Evolutionary conservation across 2,797 vertebrate species (phyloP), one percentile per base, ranked within the genome.

Genomic region (Holocentrus rufus): DNA sequence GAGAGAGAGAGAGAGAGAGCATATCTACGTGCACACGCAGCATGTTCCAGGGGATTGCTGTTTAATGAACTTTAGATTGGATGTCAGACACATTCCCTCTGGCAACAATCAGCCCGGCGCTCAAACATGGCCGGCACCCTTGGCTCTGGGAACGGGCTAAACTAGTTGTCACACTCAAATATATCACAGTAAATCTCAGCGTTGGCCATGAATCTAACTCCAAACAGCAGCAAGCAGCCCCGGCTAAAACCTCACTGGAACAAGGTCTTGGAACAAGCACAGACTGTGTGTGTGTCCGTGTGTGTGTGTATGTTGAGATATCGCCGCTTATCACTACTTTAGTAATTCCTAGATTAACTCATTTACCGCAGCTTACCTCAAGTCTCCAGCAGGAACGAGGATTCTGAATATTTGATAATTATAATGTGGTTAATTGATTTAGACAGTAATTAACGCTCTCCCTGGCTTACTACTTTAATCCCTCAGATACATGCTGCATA

Each of bases 51-150:
- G 69, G 75, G 66, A 87, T 67, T 84, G 86, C 80, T 79, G 76
- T 86, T 86, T 91, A 88, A 92, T 92, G 87, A 91, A 91, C 88
- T 91, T 88, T 83, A 91, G 83, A 91, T 90, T 88, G 81, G 83
- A 88, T 89, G 86, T 92, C 84, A 83, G 81, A 90, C 84, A 83
- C 73, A 84, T 83, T 86, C 87, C 87, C 85, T 82, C 69, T 69
- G 85, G 89, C 87, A 81, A 85, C 81, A 84, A 87, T 85, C 84
- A 83, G 58, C 72, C 75, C 47, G 13, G 73, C 72, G 85, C 86
- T 85, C 62, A 74, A 86, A 85, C 82, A 73, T 85, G 78, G 79
- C 79, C 74, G 47, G 86, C 72, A 74, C 79, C 84, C 72, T 70
- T 75, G 75, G 84, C 69, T 85, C 79, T 50, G 70, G 60, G 66